Percentiles rank a stretch among this genome's conserved stretches.
phyloP scores from a whole-genome alignment of 2,888 invertebrate genomes.

The Tenodera sinensis region DNA sequence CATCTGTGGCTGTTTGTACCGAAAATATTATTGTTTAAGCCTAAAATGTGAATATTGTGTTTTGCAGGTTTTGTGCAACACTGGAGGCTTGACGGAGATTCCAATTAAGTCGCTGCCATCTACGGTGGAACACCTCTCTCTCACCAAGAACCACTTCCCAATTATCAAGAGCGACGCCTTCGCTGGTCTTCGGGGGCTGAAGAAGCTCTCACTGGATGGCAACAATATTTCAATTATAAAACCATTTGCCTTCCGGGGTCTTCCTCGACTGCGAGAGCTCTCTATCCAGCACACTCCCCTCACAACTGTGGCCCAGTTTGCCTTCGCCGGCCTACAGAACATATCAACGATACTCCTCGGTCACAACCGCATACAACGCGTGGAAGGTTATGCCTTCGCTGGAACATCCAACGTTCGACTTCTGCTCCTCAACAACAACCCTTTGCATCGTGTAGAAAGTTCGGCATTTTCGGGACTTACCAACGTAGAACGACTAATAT shows the following conservation, averaged over 20 bases:
- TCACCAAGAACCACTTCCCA: conserved; percentile 81
- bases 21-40: not conserved
- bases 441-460: conserved; percentile 72
- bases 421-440: conserved; percentile 80
- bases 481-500: conserved; percentile 75
- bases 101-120: conserved; percentile 70
- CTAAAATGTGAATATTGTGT: conserved; percentile 10
- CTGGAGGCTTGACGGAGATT: conserved; percentile 75
- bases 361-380: conserved; percentile 65
- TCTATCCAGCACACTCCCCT: conserved; percentile 85
- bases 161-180: conserved; percentile 80
- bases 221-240: conserved; percentile 82
- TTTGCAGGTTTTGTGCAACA: conserved; percentile 82
- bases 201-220: conserved; percentile 79
- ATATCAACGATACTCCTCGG: conserved; percentile 67
- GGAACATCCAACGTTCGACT: conserved; percentile 80
- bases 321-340: conserved; percentile 80
- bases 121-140: conserved; percentile 77
- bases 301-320: conserved; percentile 73
- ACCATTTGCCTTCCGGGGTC: conserved; percentile 77
- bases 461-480: conserved; percentile 81
- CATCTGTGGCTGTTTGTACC: too few relatives aligned
- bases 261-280: conserved; percentile 71
- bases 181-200: conserved; percentile 71
- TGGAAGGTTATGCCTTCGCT: conserved; percentile 75